A percentile compares a stretch with the other conserved stretches of the same genome.
Evolutionary conservation across 2,113 vertebrate genomes (phyloP).

Genomic region (Euleptes europaea): DNA sequence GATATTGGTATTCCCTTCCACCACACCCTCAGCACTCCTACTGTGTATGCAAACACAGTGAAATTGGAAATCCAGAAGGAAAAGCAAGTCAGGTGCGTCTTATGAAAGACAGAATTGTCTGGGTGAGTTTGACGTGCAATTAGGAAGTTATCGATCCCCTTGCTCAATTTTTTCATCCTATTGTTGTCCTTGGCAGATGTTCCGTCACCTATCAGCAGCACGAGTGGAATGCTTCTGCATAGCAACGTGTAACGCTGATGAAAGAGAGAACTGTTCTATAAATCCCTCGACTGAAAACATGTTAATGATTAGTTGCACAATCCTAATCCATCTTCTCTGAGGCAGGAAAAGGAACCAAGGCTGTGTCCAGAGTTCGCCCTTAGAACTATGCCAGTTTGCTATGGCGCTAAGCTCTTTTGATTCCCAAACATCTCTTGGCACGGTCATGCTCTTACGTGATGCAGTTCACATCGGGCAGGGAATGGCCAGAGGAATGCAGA

Average conservation of each 20-base stretch:
- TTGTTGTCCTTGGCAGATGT: not conserved
- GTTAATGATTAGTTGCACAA: not conserved
- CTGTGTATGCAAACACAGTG: not conserved
- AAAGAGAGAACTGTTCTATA: not conserved
- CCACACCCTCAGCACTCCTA: not conserved
- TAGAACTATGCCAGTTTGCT: not conserved
- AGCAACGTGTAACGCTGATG: not conserved
- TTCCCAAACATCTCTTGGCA: not conserved
- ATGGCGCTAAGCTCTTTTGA: not conserved
- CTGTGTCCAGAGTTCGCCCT: not conserved
- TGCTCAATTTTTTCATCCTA: not conserved
- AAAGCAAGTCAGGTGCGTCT: not conserved
- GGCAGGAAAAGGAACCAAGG: not conserved
- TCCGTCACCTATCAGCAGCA: not conserved
- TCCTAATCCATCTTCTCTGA: not conserved
- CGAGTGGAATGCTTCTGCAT: not conserved
- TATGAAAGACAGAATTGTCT: not conserved
- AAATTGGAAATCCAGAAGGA: not conserved
- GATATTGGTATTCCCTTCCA: not conserved
- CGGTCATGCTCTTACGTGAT: not conserved
- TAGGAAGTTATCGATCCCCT: not conserved
- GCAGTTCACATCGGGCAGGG: not conserved
- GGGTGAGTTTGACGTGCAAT: not conserved
- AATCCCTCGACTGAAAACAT: not conserved
- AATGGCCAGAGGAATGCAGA: not conserved